A percentile compares a stretch with the other conserved stretches of the same genome.
These are phyloP conservation scores for Phenganax subtilis DNA, from an alignment of 92 coral and sea anemone genomes.

Conservation along the genomic window DNA sequence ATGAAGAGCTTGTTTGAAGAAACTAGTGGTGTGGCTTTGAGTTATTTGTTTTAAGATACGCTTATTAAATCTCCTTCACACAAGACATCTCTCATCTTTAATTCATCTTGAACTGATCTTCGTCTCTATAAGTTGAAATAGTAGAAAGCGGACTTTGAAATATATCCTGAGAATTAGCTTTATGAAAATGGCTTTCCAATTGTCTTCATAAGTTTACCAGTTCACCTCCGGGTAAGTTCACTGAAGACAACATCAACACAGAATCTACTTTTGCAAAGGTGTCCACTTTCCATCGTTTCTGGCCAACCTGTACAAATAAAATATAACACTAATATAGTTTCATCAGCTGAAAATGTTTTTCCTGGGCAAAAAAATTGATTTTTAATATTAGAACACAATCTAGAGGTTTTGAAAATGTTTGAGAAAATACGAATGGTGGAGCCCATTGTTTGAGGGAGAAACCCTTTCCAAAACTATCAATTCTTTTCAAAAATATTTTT, in stretches of 20 bases:
- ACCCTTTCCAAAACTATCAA: not conserved
- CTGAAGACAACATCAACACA: slow-evolving; percentile 78
- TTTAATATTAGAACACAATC: not conserved
- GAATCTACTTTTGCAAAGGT: slow-evolving; percentile 96
- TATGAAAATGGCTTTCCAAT: not conserved
- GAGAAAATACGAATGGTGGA: too few relatives aligned
- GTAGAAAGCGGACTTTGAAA: not conserved
- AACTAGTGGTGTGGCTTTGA: not conserved
- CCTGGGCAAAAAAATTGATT: not conserved
- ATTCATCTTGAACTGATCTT: slow-evolving; percentile 89
- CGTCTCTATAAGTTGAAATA: slow-evolving; percentile 55
- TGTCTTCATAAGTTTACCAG: slow-evolving; percentile 53
- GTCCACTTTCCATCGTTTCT: slow-evolving; percentile 95
- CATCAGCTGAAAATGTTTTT: not conserved
- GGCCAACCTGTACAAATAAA: slow-evolving; percentile 69
- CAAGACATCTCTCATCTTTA: slow-evolving; percentile 87
- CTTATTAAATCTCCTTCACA: slow-evolving; percentile 96
- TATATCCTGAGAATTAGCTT: not conserved
- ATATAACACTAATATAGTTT: not conserved
- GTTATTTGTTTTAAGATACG: slow-evolving; percentile 63
- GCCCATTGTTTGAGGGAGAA: too few relatives aligned
- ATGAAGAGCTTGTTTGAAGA: too few relatives aligned
- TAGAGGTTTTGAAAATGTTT: not conserved
- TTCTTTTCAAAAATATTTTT: not conserved
- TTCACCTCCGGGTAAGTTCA: slow-evolving; percentile 96